These are phyloP conservation scores for Ophion obscuratus DNA, from an alignment of 2,888 invertebrate genomes.

Conservation along the genomic window DNA sequence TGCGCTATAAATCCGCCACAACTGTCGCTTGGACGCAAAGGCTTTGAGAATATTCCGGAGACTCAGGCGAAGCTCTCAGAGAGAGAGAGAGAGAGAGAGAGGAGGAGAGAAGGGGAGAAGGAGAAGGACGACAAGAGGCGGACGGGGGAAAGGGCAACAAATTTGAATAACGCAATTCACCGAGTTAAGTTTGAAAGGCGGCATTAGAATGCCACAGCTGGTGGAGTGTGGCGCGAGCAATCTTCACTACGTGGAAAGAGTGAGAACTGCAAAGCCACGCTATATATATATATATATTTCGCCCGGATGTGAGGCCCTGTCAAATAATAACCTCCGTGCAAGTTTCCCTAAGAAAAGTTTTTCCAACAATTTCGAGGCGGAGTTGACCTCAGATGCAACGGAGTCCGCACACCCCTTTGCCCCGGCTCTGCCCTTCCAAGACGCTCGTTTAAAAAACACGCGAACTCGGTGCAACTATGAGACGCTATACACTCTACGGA, in stretches of 20 bases:
- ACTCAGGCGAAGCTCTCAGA: slow-evolving; percentile 16
- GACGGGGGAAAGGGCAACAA: slow-evolving; percentile 58
- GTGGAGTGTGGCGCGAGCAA: slow-evolving; percentile 48
- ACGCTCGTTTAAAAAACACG: slow-evolving; percentile 15
- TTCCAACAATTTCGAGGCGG: slow-evolving; percentile 46
- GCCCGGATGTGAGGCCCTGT: slow-evolving; percentile 59
- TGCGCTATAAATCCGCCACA: slow-evolving; percentile 56
- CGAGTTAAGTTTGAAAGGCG: slow-evolving; percentile 77
- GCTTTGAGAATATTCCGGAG: slow-evolving; percentile 51
- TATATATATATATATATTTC: slow-evolving; percentile 8
- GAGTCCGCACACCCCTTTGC: background rate
- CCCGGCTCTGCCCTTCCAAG: background rate
- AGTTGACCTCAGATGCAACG: slow-evolving; percentile 52
- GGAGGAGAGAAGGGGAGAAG: background rate
- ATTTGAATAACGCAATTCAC: slow-evolving; percentile 80
- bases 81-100: background rate
- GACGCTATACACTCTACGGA: background rate
- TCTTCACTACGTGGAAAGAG: slow-evolving; percentile 44
- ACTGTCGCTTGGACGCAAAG: slow-evolving; percentile 59
- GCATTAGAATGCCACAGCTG: slow-evolving; percentile 75
- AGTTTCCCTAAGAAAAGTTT: slow-evolving; percentile 74
- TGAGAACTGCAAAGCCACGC: slow-evolving; percentile 39
- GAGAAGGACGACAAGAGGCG: background rate
- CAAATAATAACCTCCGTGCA: slow-evolving; percentile 77
- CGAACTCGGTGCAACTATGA: slow-evolving; percentile 63